Percentiles rank a stretch among this genome's conserved stretches.
phyloP scores from a whole-genome alignment of 2,888 invertebrate genomes.

The Thalpophila matura region DNA sequence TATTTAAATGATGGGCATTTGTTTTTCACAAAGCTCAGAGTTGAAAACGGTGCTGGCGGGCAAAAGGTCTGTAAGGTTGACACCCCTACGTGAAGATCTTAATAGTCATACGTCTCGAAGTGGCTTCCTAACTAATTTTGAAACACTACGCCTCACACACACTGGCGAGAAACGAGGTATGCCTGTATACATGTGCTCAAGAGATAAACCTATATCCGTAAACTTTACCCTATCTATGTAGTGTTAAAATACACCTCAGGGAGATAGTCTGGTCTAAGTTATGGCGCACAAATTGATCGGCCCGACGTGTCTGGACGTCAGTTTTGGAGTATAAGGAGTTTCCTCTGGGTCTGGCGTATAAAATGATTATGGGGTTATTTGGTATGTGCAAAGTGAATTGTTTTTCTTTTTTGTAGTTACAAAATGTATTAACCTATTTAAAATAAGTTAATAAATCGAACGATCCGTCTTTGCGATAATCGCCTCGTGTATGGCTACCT shows the following conservation, averaged over 20 bases:
- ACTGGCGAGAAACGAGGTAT: neutral
- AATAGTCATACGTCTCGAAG: constrained; percentile 9
- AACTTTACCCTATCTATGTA: constrained; percentile 25
- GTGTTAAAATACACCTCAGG: constrained; percentile 45
- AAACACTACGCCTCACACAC: constrained; percentile 4
- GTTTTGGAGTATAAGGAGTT: constrained; percentile 18
- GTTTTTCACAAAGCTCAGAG: too few species aligned
- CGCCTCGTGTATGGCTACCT: too few species aligned
- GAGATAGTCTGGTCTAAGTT: constrained; percentile 40
- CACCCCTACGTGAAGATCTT: neutral
- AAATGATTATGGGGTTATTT: constrained; percentile 9
- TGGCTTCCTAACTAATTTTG: constrained; percentile 23
- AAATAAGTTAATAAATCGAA: too few species aligned
- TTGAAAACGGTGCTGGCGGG: too few species aligned
- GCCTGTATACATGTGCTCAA: neutral
- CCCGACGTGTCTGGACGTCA: constrained; percentile 31
- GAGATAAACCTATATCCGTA: constrained; percentile 7
- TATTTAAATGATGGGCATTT: too few species aligned
- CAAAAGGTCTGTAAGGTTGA: too few species aligned
- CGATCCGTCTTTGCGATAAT: too few species aligned
- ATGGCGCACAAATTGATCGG: constrained; percentile 53
- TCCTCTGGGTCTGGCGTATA: constrained; percentile 24
- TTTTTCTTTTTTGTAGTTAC: neutral
- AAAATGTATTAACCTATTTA: too few species aligned
- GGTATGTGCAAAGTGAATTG: neutral